Evolutionary conservation across 2,888 invertebrate genomes (phyloP).

Genomic region (Acanthosepion pharaonis): DNA sequence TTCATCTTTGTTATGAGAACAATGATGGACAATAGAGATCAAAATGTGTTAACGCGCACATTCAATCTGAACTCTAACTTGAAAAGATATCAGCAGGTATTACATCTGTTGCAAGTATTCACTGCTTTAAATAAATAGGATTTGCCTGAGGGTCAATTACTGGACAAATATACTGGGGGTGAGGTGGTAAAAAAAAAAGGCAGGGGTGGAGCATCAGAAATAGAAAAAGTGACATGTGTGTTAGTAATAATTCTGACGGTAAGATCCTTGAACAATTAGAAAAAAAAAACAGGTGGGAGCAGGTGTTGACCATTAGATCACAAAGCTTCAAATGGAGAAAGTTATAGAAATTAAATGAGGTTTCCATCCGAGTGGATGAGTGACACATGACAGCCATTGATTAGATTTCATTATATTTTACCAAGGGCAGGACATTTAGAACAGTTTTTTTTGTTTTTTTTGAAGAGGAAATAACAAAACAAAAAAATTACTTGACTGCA

Average conservation of each 20-base stretch:
- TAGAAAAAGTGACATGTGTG: background rate
- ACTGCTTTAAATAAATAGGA: background rate
- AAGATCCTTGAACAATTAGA: background rate
- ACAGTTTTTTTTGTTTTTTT: background rate
- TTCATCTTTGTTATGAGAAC: background rate
- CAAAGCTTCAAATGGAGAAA: background rate
- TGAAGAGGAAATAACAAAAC: background rate
- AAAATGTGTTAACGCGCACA: background rate
- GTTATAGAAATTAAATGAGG: slow-evolving; percentile 9
- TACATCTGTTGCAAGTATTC: slow-evolving; percentile 8
- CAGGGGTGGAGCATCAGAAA: background rate
- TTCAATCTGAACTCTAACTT: background rate
- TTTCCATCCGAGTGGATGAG: background rate
- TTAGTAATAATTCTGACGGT: background rate
- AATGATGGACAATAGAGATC: background rate
- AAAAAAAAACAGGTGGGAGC: background rate
- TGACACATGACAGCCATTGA: background rate
- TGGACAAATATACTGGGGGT: background rate
- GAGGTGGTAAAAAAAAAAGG: background rate
- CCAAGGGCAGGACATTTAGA: background rate
- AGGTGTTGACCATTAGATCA: background rate
- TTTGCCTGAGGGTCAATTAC: background rate
- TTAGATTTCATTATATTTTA: background rate
- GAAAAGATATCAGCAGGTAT: background rate
- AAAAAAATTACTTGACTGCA: background rate